Base-by-base conservation (phyloP, 2,888 invertebrate species). In the Zygaena filipendulae region DNA sequence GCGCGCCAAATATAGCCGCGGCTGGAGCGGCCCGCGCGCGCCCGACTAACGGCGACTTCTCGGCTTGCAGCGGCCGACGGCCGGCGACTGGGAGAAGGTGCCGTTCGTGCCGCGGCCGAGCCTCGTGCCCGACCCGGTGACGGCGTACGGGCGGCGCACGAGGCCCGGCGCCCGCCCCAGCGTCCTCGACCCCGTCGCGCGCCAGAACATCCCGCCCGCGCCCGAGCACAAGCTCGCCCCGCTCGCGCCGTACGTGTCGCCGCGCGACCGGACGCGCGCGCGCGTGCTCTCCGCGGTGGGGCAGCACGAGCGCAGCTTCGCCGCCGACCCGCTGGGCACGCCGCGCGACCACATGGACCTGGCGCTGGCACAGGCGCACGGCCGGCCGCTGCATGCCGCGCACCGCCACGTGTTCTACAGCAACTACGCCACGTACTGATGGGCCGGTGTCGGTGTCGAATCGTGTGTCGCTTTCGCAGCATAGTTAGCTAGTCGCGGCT, bases 81-180 rank as follows among this genome's bases (percentile, higher is more conserved):
- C 83, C 69, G 87, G 91, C 58, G 91, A 92, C 56, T 92, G 92
- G 92, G 90, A 92, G 77, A 91, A 90, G 84, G 89, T 90, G 71
- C 92, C 92, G 54, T 88, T 84, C 75, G 92, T 92, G 55, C 90
- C 92, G 47, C 84, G 92, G 47, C 92, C 92, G 52, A 90, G 91
- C 57, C 84, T 91, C 68, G 87, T 92, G 48, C 86, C 91, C 45
- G 90, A 91, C 61, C 92, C 92, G 42, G 85, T 91, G 63, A 92
- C 92, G 44, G 92, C 91, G 42, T 92, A 87, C 82, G 92, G 92
- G 27, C 85, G 85, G 38, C 84, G 85, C 49, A 56, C 77, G 44
- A 63, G 80, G 42, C 79, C 82, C 45, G 81, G 81, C 41, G 60
- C 62, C 45, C 66, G 74, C 29, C 39, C 43, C 41, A 66, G 69